phyloP scores from a whole-genome alignment of 1,140 invertebrate species.

The Lucilia cuprina region DNA sequence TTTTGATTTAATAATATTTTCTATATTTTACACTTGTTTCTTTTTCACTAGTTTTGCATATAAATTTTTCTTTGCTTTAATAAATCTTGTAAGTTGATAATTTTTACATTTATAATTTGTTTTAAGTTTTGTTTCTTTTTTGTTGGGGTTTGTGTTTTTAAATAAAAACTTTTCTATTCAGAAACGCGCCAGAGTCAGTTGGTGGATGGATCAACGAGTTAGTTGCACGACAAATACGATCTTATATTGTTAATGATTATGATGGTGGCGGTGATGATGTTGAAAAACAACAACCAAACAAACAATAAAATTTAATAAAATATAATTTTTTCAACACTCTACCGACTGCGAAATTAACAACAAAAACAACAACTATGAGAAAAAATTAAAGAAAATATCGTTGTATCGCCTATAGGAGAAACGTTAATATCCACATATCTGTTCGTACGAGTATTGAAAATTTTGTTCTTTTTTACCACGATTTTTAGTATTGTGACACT shows the following conservation, averaged over 20 bases:
- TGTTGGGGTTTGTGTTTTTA: neutral
- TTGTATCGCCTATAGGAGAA: too few relatives aligned
- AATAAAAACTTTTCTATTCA: constrained; percentile 10
- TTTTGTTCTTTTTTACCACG: neutral
- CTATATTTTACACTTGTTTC: neutral
- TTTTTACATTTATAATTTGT: neutral
- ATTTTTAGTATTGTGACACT: neutral
- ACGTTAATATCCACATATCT: too few relatives aligned
- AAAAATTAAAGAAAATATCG: too few relatives aligned
- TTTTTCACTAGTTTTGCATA: neutral
- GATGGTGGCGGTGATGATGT: constrained; percentile 33
- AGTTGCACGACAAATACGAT: constrained; percentile 1
- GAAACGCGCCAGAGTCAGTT: constrained; percentile 13
- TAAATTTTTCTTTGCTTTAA: neutral
- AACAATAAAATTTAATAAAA: constrained; percentile 37
- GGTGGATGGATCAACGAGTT: neutral
- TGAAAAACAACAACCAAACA: constrained; percentile 42
- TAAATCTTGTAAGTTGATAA: neutral
- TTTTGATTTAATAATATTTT: neutral
- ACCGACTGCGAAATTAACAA: constrained; percentile 24
- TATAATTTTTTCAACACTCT: constrained; percentile 15
- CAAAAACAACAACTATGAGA: constrained; percentile 15
- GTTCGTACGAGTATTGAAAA: neutral
- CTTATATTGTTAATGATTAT: neutral
- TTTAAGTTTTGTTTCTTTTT: neutral